Base-by-base conservation (phyloP, 2,888 invertebrate species). In the Nephrotoma appendiculata region DNA sequence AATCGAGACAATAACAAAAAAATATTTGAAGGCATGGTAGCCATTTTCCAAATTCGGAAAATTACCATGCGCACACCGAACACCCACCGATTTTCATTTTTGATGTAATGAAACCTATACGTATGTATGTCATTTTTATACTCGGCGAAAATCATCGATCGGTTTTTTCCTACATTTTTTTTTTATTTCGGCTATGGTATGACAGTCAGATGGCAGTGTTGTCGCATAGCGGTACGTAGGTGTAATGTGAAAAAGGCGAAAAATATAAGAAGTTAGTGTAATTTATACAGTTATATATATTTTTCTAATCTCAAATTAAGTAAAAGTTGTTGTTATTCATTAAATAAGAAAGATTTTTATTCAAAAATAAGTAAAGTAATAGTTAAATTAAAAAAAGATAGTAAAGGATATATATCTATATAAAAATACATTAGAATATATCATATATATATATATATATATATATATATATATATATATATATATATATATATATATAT, bases 171-270 rank as follows among this genome's bases (percentile, higher is more conserved):
- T 71, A 71, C 71, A 31, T 71, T 71, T 71, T 71, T 71, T 71
- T 71, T 31, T 42, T 43, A 43, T 43, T 85, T 41, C 43, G 41
- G 43, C 44, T 45, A 44, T 86, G 31, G 45, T 45, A 44, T 86
- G 85, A 86, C 45, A 86, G 85, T 86, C 85, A 86, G 85, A 86
- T 86, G 85, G 85, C 85, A 86, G 85, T 45, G 45, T 86, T 45
- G 45, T 43, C 85, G 84, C 84, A 84, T 84, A 84, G 84, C 86
- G 86, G 86, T 86, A 86, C 86, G 86, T 86, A 86, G 86, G 86
- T 86, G 86, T 86, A 86, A 48, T 48, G 85, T 86, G 85, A 44
- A 48, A 86, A 86, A 52, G 48, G 48, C 42, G 85, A 44, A 71
- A 48, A 71, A 71, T 44, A 85, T 44, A 45, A 85, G 85, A 85